Evolutionary conservation across 2,888 invertebrate genomes (phyloP).

Genomic region (Zonitis immaculata): DNA sequence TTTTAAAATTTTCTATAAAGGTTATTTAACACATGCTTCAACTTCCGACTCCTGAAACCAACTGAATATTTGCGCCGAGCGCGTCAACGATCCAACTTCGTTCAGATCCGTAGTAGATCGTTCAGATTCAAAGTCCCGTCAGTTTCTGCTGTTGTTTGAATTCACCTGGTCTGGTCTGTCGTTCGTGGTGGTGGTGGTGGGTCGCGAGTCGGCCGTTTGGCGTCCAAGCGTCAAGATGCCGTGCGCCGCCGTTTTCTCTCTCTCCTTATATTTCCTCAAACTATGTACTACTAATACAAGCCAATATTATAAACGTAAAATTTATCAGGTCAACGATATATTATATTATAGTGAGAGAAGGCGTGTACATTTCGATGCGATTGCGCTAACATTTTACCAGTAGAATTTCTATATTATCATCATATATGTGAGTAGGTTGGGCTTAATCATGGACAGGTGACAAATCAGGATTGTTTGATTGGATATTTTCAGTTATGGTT

Average conservation of each 20-base stretch:
- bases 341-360: no score
- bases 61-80: constrained; percentile 18
- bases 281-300: no score
- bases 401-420: constrained; percentile 38
- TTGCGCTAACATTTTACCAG: constrained; percentile 43
- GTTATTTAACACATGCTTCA: constrained; percentile 9
- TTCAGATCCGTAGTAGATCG: constrained; percentile 12
- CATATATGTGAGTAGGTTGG: constrained; percentile 42
- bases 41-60: constrained; percentile 17
- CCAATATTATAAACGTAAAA: constrained; percentile 37
- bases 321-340: constrained; percentile 40
- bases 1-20: no score
- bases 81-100: constrained; percentile 7
- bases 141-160: constrained; percentile 3
- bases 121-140: not conserved
- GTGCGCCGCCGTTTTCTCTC: constrained; percentile 26
- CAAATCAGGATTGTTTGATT: constrained; percentile 44
- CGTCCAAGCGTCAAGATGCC: constrained; percentile 31
- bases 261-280: constrained; percentile 34
- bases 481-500: no score
- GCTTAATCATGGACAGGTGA: constrained; percentile 45
- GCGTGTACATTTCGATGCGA: constrained; percentile 32
- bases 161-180: constrained; percentile 42
- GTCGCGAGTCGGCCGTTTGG: constrained; percentile 26
- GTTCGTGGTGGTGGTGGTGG: no score